Conservation (phyloP, 2,888 invertebrate species). For the Hipparchia semele region DNA sequence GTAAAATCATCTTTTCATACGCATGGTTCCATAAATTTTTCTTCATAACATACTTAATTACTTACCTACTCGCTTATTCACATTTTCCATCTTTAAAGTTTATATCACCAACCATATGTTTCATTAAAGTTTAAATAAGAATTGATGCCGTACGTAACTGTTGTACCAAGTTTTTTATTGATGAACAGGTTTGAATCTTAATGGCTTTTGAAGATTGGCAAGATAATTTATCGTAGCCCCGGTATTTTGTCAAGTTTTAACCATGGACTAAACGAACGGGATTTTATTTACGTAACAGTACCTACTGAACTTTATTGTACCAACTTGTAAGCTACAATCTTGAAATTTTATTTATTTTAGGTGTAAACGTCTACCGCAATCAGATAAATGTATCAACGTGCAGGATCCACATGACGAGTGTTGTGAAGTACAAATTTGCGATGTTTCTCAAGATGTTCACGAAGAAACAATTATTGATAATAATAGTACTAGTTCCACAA, state of each 20-base stretch:
- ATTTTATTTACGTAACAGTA: slow-evolving; percentile 4
- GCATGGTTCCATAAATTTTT: background rate
- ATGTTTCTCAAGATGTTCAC: slow-evolving; percentile 91
- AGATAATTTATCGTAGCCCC: slow-evolving; percentile 1
- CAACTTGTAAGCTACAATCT: background rate
- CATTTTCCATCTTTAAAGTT: background rate
- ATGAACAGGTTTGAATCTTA: slow-evolving; percentile 16
- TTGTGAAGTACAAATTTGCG: slow-evolving; percentile 93
- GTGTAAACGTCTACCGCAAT: slow-evolving; percentile 82
- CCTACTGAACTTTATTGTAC: background rate
- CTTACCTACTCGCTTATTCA: background rate
- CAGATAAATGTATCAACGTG: slow-evolving; percentile 91
- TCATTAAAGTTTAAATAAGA: slow-evolving; percentile 13
- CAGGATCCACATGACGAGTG: slow-evolving; percentile 92
- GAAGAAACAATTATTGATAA: slow-evolving; percentile 74
- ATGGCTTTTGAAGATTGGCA: slow-evolving; percentile 20
- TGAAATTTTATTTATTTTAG: slow-evolving; percentile 56
- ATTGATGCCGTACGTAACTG: slow-evolving; percentile 9
- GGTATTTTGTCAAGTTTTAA: slow-evolving; percentile 3
- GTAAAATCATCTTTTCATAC: background rate
- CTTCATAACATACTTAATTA: background rate
- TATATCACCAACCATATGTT: background rate
- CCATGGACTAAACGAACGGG: background rate
- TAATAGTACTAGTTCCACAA: slow-evolving; percentile 54
- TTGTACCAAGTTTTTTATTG: slow-evolving; percentile 11